Conservation (phyloP, 2,797 vertebrate genomes). For the Cottoperca gobio region DNA sequence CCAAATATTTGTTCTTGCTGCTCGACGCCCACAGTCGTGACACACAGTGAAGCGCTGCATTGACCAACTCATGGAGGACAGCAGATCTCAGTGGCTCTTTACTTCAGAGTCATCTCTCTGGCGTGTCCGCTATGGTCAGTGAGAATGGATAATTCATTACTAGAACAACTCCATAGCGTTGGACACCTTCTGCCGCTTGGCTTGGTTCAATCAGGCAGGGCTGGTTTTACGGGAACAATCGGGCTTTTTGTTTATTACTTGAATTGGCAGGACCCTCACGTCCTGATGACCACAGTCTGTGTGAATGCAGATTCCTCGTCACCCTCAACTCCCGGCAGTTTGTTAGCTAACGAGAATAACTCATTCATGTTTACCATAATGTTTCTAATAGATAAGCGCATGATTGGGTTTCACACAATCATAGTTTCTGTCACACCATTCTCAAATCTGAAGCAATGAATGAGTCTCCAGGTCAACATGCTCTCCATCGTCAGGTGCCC, state of each 20-base stretch:
- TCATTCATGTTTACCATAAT: constrained; percentile 1
- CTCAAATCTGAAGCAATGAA: not conserved
- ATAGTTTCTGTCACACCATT: not conserved
- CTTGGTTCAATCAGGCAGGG: constrained; percentile 9
- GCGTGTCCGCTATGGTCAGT: not conserved
- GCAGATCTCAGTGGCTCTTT: constrained; percentile 7
- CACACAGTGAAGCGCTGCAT: constrained; percentile 48
- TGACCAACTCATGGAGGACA: constrained; percentile 35
- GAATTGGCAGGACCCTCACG: constrained; percentile 32
- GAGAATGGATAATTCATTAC: constrained; percentile 21
- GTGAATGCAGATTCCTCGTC: constrained; percentile 24
- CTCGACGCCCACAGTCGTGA: constrained; percentile 73
- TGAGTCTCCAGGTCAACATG: not conserved
- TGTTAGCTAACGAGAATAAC: constrained; percentile 24
- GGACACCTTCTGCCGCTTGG: constrained; percentile 25
- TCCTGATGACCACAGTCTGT: constrained; percentile 24
- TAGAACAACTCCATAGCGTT: constrained; percentile 11
- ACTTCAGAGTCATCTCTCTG: constrained; percentile 30
- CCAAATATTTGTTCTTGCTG: constrained; percentile 83
- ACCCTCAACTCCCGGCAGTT: constrained; percentile 2
- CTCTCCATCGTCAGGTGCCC: not conserved
- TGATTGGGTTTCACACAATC: not conserved
- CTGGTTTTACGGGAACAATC: constrained; percentile 37
- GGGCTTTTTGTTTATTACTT: constrained; percentile 28
- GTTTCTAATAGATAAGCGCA: not conserved